Conservation (phyloP, 2,888 invertebrate genomes). For the Ochropacha duplaris region DNA sequence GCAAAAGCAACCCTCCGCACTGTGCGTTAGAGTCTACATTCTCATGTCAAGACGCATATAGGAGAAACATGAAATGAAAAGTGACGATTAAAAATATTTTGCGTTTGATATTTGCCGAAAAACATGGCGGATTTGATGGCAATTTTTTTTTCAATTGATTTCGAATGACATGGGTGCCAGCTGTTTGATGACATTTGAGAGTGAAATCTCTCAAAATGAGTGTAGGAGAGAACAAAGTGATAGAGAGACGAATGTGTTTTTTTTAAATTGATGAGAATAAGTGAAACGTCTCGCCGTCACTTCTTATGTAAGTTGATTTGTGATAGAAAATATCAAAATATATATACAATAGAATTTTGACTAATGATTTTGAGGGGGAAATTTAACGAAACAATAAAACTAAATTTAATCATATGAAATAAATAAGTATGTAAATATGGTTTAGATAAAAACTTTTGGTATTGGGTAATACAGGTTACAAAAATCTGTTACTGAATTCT, state of each 20-base stretch:
- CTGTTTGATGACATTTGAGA: not conserved
- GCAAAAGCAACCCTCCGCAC: no score
- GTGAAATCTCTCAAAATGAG: not conserved
- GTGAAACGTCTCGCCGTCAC: slow-evolving; percentile 15
- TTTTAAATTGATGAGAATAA: not conserved
- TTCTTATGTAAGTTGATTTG: slow-evolving; percentile 18
- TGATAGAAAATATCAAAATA: slow-evolving; percentile 32
- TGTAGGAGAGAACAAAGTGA: not conserved
- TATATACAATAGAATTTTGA: slow-evolving; percentile 34
- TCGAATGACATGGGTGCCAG: no score
- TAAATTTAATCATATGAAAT: slow-evolving; percentile 15
- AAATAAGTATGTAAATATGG: slow-evolving; percentile 30
- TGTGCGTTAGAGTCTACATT: no score
- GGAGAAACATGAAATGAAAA: no score
- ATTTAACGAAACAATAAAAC: slow-evolving; percentile 9
- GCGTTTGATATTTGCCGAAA: no score
- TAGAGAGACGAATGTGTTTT: not conserved
- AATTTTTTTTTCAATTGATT: no score
- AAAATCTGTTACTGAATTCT: not conserved
- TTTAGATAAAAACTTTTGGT: slow-evolving; percentile 6
- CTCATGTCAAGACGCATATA: no score
- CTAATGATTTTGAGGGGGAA: slow-evolving; percentile 20
- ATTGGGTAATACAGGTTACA: not conserved
- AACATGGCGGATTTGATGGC: no score
- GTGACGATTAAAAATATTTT: no score